A percentile compares a stretch with the other conserved stretches of the same genome.
phyloP scores from a whole-genome alignment of 2,113 vertebrate species.

The Thryonomys swinderianus region DNA sequence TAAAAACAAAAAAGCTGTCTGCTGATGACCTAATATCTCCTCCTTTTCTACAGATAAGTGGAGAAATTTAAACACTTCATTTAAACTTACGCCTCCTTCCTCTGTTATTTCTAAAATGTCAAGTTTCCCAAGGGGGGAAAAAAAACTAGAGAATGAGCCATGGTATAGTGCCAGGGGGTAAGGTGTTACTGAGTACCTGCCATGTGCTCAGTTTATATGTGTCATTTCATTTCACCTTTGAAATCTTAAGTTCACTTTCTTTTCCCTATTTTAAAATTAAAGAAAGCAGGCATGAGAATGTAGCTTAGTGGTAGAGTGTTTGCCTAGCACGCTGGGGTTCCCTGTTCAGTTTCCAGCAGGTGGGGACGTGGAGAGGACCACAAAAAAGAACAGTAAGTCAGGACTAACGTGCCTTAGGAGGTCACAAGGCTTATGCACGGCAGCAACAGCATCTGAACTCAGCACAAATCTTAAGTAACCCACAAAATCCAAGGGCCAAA shows the following conservation, averaged over 20 bases:
- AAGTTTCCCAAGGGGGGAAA: neutral
- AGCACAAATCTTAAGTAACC: neutral
- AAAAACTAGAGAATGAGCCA: neutral
- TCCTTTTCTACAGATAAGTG: neutral
- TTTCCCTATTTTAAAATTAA: neutral
- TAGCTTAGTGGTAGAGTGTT: neutral
- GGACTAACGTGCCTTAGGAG: conserved; percentile 1
- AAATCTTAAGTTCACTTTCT: neutral
- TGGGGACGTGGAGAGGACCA: neutral
- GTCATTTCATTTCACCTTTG: neutral
- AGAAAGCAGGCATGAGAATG: neutral
- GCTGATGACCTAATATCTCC: neutral
- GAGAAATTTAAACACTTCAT: conserved; percentile 44
- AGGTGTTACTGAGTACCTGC: neutral
- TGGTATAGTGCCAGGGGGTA: neutral
- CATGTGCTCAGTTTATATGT: neutral
- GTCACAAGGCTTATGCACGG: neutral
- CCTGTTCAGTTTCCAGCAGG: neutral
- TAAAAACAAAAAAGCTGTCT: neutral
- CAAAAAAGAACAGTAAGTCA: neutral
- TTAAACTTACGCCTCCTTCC: neutral
- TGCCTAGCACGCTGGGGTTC: neutral
- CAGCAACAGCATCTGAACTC: neutral
- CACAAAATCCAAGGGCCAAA: neutral
- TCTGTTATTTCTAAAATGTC: neutral